Percentiles rank a stretch among this genome's conserved stretches.
Conservation (phyloP, 2,797 vertebrate species). For the Enteromius fasciolatus region DNA sequence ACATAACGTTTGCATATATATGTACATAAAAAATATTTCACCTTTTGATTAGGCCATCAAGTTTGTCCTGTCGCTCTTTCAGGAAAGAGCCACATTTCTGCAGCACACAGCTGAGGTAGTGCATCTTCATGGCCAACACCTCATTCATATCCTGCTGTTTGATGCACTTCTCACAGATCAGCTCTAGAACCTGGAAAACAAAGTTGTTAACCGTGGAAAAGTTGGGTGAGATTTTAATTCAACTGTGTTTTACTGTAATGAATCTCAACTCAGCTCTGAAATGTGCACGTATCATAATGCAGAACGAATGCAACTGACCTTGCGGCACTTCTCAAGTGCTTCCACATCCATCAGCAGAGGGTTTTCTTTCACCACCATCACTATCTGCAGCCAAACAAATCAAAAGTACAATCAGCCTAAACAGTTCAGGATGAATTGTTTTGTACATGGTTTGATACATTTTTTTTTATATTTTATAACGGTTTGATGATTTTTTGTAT, state of each 20-base stretch:
- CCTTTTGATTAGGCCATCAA: slow-evolving; percentile 92
- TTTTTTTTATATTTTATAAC: too few species aligned
- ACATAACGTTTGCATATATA: background rate
- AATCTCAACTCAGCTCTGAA: background rate
- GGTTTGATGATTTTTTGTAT: background rate
- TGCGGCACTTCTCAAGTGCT: slow-evolving; percentile 87
- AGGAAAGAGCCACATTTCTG: slow-evolving; percentile 89
- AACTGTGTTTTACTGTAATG: background rate
- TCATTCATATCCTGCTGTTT: slow-evolving; percentile 99
- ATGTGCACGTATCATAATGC: background rate
- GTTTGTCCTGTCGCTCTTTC: slow-evolving; percentile 86
- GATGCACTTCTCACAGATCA: slow-evolving; percentile 96
- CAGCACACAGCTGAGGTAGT: slow-evolving; percentile 93
- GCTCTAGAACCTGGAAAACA: slow-evolving; percentile 84
- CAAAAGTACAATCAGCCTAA: background rate
- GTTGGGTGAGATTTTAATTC: background rate
- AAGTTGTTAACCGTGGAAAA: background rate
- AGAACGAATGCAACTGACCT: slow-evolving; percentile 40
- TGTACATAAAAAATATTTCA: slow-evolving; percentile 52
- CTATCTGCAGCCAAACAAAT: slow-evolving; percentile 76
- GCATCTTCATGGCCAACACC: slow-evolving; percentile 98
- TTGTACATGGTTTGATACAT: background rate
- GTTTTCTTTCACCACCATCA: slow-evolving; percentile 92
- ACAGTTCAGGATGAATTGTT: background rate
- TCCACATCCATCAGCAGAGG: slow-evolving; percentile 86